These are phyloP conservation scores for Paratilapia polleni DNA, from an alignment of 2,113 vertebrate species.

Conservation along the genomic window DNA sequence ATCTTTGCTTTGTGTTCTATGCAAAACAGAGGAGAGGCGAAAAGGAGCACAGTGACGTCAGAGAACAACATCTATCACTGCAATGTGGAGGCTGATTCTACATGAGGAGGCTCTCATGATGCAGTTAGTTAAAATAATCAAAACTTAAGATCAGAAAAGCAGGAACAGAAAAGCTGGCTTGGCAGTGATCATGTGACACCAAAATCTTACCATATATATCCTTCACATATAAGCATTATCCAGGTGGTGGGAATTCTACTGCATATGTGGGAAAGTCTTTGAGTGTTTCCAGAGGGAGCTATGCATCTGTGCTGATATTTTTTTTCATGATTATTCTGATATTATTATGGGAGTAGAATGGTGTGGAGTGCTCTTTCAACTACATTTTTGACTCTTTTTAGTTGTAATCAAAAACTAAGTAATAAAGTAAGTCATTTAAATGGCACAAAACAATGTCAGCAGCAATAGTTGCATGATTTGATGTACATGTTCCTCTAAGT, in stretches of 20 bases:
- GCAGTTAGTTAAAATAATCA: not conserved
- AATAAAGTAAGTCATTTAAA: not conserved
- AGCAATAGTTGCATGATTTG: not conserved
- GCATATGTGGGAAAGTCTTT: not conserved
- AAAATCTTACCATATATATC: not conserved
- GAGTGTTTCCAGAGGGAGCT: not conserved
- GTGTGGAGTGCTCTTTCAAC: not conserved
- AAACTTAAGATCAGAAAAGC: not conserved
- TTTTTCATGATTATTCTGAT: not conserved
- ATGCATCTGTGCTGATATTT: not conserved
- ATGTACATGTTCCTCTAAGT: too few relatives aligned
- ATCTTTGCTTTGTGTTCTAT: not conserved
- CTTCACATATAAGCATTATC: not conserved
- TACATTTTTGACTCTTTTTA: not conserved
- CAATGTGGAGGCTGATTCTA: not conserved
- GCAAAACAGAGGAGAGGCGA: not conserved
- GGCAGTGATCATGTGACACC: not conserved
- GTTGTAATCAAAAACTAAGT: not conserved
- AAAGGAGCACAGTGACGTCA: not conserved
- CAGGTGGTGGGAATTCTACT: not conserved
- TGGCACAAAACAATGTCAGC: not conserved
- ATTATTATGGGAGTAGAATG: not conserved
- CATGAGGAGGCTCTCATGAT: accelerated
- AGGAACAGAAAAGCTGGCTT: too few relatives aligned
- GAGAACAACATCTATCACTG: not conserved